phyloP scores from a whole-genome alignment of 2,113 vertebrate genomes.

The Caracal caracal region DNA sequence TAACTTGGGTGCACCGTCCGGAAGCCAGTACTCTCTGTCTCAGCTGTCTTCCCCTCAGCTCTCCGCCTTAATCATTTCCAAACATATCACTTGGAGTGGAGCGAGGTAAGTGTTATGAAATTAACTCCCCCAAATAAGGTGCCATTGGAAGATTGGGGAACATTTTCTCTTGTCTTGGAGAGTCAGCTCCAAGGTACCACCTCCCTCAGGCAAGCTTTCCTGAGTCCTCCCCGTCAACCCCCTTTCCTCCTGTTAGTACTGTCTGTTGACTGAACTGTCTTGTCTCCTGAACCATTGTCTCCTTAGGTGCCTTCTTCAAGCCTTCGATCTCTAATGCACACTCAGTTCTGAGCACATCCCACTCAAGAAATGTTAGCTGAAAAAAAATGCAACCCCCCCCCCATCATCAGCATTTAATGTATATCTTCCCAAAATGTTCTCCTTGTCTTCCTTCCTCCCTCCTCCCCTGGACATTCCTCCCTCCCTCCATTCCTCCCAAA shows the following conservation, averaged over 20 bases:
- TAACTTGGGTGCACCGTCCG: background rate
- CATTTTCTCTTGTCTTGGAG: background rate
- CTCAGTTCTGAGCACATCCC: background rate
- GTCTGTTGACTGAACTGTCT: background rate
- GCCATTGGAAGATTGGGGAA: background rate
- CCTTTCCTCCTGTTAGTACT: background rate
- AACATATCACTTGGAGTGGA: background rate
- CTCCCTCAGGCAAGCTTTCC: background rate
- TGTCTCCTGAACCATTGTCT: background rate
- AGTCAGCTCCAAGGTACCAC: background rate
- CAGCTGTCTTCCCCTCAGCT: background rate
- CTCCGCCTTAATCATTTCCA: background rate
- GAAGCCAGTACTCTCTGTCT: background rate
- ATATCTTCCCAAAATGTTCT: background rate
- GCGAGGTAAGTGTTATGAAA: background rate
- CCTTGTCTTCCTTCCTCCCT: background rate
- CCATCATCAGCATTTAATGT: background rate
- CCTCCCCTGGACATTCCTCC: background rate
- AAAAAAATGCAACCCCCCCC: background rate
- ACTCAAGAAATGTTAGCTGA: background rate
- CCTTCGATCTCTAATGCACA: background rate
- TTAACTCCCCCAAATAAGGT: background rate
- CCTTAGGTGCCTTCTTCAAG: background rate
- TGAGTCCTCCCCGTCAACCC: accelerated
- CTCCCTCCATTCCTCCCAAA: background rate